Base-by-base conservation (phyloP, 2,888 invertebrate genomes). In the Capitulum mitella region DNA sequence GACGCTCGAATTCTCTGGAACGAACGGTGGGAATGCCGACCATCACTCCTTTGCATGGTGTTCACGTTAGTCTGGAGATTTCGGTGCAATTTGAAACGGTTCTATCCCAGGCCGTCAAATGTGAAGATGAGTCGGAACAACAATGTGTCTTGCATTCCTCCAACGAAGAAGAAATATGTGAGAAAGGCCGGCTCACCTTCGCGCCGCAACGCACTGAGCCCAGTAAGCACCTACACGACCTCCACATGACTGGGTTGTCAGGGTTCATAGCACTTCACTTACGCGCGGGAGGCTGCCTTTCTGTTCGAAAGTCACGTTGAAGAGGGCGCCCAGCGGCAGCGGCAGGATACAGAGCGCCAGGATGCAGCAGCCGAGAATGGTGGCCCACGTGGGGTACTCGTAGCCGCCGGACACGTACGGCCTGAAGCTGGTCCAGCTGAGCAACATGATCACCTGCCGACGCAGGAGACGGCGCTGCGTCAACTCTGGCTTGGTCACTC, bases 361-460 rank as follows among this genome's bases (percentile, higher is more conserved):
- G 58, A 58, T 29, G n/a, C n/a, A 58, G 58, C 93, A 93, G 14
- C 93, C 93, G 3, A 92, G 88, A 0, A 89, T 89, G 84, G 93
- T 91, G 0, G 93, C 93, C 93, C 93, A 93, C 84, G 88, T 86
- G 1, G 93, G 93, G 84, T 93, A 93, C n/a, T 90, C 89, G 84
- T 93, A 93, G 81, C 89, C 87, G 0, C 91, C 92, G 83, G 91
- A 91, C 0, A 89, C 90, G 0, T 92, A 89, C 0, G 92, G 92
- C 82, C 90, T 90, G 84, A 92, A 92, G 84, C 92, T 91, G 78
- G 92, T 89, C 92, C 92, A 91, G 85, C 92, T 92, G 86, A 93
- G 92, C 80, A 92, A 89, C 80, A 92, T 86, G 81, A 93, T 91
- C 3, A 43, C 74, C 74, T 37, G 37, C 74, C 0, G n/a, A 26